Conservation (phyloP, 2,888 invertebrate genomes). For the Cryptophagus acutangulus region DNA sequence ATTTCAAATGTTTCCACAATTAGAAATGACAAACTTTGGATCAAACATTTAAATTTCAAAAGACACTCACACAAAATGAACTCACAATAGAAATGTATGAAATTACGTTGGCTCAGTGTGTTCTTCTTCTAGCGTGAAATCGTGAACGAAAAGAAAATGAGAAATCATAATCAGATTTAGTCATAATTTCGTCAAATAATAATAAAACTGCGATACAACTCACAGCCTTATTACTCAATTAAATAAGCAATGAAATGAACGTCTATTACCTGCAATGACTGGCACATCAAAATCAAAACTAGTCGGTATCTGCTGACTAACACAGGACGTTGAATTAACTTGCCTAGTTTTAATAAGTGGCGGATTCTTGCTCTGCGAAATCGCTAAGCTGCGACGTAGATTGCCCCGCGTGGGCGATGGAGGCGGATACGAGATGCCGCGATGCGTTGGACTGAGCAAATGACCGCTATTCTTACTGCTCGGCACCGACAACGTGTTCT, state of each 20-base stretch:
- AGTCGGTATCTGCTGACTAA: slow-evolving; percentile 39
- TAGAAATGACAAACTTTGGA: slow-evolving; percentile 3
- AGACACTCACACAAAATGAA: slow-evolving; percentile 27
- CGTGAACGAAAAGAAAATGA: slow-evolving; percentile 22
- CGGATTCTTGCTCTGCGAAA: slow-evolving; percentile 73
- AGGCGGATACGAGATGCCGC: slow-evolving; percentile 78
- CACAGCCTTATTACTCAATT: neutral
- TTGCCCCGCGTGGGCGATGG: slow-evolving; percentile 69
- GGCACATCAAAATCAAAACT: slow-evolving; percentile 51
- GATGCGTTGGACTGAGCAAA: slow-evolving; percentile 56
- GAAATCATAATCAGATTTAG: slow-evolving; percentile 5
- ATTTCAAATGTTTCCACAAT: slow-evolving; percentile 13
- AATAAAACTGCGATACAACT: neutral
- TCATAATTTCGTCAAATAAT: too few species aligned
- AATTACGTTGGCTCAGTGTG: slow-evolving; percentile 45
- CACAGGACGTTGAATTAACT: slow-evolving; percentile 54
- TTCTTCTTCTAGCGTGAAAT: slow-evolving; percentile 46
- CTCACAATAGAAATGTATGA: slow-evolving; percentile 43
- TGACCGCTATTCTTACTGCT: slow-evolving; percentile 47
- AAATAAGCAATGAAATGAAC: neutral
- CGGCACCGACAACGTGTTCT: slow-evolving; percentile 55
- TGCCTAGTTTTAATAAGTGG: slow-evolving; percentile 77
- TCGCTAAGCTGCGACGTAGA: slow-evolving; percentile 61
- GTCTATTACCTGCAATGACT: slow-evolving; percentile 46
- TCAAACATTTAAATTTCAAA: slow-evolving; percentile 8